Conservation (phyloP, 2,888 invertebrate species). For the Trissoscelio sp. region DNA sequence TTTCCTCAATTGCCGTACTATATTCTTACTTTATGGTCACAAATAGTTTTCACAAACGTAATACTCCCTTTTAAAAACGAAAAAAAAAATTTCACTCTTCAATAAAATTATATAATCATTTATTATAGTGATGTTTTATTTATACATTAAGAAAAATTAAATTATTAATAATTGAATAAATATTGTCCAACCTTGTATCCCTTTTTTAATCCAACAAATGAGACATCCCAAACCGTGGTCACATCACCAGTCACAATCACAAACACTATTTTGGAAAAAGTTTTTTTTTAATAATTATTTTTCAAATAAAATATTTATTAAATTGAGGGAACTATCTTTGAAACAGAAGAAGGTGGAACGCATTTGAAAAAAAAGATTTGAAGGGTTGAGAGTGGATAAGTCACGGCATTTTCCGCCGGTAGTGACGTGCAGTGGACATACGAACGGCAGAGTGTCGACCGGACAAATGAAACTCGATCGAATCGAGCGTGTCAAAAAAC, state of each 20-base stretch:
- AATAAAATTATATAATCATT: constrained; percentile 16
- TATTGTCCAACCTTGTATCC: constrained; percentile 69
- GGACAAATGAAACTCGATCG: constrained; percentile 81
- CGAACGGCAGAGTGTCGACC: constrained; percentile 77
- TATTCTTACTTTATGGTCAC: not conserved
- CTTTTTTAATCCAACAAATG: constrained; percentile 72
- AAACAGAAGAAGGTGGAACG: too few relatives aligned
- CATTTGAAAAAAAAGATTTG: constrained; percentile 3
- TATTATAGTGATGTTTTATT: too few relatives aligned
- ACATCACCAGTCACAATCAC: constrained; percentile 66
- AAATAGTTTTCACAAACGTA: constrained; percentile 4
- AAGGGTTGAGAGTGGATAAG: too few relatives aligned
- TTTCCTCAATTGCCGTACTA: not conserved
- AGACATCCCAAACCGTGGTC: constrained; percentile 71
- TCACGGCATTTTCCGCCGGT: constrained; percentile 68
- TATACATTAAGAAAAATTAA: too few relatives aligned
- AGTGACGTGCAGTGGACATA: constrained; percentile 66
- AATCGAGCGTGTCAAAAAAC: constrained; percentile 80
- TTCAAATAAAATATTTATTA: not conserved
- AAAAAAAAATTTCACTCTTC: not conserved
- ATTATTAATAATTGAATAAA: not conserved
- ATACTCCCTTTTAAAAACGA: too few relatives aligned
- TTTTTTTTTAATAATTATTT: too few relatives aligned
- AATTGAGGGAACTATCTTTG: too few relatives aligned
- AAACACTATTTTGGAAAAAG: constrained; percentile 28